phyloP scores from a whole-genome alignment of 2,113 vertebrate genomes.

The Misgurnus anguillicaudatus region DNA sequence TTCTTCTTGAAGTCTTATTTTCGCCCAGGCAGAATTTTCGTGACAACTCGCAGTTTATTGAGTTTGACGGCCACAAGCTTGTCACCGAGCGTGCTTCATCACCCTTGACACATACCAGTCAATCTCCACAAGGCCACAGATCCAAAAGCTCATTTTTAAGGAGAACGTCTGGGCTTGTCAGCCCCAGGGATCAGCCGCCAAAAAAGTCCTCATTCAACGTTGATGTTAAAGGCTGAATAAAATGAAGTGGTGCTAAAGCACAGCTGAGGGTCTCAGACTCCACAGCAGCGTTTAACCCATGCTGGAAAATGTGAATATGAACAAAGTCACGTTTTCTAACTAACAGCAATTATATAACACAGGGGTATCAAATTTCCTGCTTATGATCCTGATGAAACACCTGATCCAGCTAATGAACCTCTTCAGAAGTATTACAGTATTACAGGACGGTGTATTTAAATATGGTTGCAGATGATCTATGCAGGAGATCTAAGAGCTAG shows the following conservation, averaged over 20 bases:
- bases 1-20: background rate
- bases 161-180: constrained; percentile 19
- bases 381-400: no score
- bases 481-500: no score
- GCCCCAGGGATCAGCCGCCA: constrained; percentile 13
- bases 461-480: no score
- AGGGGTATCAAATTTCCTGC: no score
- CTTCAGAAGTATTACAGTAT: no score
- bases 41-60: background rate
- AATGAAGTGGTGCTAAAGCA: background rate
- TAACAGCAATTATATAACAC: no score
- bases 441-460: no score
- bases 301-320: no score
- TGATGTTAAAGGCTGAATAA: constrained; percentile 11
- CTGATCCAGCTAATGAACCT: no score
- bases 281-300: background rate
- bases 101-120: constrained; percentile 14
- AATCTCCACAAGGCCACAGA: constrained; percentile 24
- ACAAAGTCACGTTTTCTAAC: no score
- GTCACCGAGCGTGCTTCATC: constrained; percentile 14
- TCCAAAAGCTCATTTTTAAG: constrained; percentile 4
- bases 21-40: background rate
- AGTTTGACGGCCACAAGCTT: background rate
- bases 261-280: no score
- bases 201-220: constrained; percentile 22